Percentiles rank a stretch among this genome's conserved stretches.
Evolutionary conservation across 2,888 invertebrate species (phyloP).

Genomic region (Thymelicus lineola): DNA sequence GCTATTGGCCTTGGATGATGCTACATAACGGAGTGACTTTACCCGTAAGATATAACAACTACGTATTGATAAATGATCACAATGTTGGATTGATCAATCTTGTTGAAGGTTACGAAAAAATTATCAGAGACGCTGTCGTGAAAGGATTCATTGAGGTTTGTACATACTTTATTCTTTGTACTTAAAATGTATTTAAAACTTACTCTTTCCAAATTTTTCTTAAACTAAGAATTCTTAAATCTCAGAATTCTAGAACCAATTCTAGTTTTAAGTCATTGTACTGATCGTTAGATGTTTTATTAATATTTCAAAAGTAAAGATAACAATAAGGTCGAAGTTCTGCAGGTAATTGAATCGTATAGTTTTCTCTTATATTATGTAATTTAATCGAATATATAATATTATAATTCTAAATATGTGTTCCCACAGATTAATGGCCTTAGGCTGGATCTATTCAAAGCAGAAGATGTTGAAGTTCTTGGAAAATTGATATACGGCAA

Average conservation of each 20-base stretch:
- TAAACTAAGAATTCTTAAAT: too few relatives aligned
- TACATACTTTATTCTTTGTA: slow-evolving; percentile 30
- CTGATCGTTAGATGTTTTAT: too few relatives aligned
- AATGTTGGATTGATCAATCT: slow-evolving; percentile 55
- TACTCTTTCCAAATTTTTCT: too few relatives aligned
- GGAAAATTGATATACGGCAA: slow-evolving; percentile 81
- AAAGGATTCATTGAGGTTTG: slow-evolving; percentile 78
- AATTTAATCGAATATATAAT: background rate
- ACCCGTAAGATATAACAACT: slow-evolving; percentile 78
- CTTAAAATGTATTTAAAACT: too few relatives aligned
- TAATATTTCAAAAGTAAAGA: too few relatives aligned
- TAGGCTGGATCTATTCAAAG: slow-evolving; percentile 65
- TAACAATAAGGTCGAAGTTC: too few relatives aligned
- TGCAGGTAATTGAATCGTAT: too few relatives aligned
- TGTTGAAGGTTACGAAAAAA: slow-evolving; percentile 74
- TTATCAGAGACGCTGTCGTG: slow-evolving; percentile 85
- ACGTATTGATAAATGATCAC: slow-evolving; percentile 59
- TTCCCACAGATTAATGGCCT: slow-evolving; percentile 65
- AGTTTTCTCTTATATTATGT: background rate
- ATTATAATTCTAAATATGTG: background rate
- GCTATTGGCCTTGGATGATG: slow-evolving; percentile 85
- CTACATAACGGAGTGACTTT: slow-evolving; percentile 82
- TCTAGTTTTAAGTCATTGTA: too few relatives aligned
- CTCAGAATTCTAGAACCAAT: too few relatives aligned
- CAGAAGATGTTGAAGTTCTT: slow-evolving; percentile 81